Percentiles rank a stretch among this genome's conserved stretches.
These are phyloP conservation scores for Palythoa caribaeorum DNA, from an alignment of 92 coral and sea anemone species.

Conservation along the genomic window DNA sequence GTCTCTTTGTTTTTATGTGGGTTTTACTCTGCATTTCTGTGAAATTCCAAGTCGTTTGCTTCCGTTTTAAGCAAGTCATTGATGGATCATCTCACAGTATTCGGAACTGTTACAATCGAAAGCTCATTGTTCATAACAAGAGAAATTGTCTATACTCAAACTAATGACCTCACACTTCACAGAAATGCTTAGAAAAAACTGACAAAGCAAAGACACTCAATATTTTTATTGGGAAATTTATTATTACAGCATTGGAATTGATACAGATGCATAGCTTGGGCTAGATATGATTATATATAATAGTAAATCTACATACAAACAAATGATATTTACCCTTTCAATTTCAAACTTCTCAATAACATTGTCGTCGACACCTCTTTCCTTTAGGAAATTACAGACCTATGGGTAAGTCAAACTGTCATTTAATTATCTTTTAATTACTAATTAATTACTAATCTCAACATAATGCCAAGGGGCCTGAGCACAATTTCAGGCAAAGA, in stretches of 20 bases:
- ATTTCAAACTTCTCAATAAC: slow-evolving; percentile 6
- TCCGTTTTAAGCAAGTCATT: slow-evolving; percentile 14
- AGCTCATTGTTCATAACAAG: background rate
- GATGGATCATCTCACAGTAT: slow-evolving; percentile 8
- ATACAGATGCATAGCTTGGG: background rate
- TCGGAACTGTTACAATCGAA: background rate
- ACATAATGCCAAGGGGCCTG: background rate
- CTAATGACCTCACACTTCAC: background rate
- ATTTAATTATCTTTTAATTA: slow-evolving; percentile 9
- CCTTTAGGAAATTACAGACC: slow-evolving; percentile 39
- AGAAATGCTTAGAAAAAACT: background rate
- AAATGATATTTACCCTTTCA: background rate
- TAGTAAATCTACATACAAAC: background rate
- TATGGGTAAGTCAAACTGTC: slow-evolving; percentile 16
- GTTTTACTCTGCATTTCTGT: slow-evolving; percentile 17
- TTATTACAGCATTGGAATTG: background rate
- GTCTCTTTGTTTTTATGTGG: slow-evolving; percentile 23
- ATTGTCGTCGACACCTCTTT: slow-evolving; percentile 27
- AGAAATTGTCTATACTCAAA: background rate
- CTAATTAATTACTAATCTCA: slow-evolving; percentile 19
- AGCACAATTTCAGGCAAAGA: slow-evolving; percentile 12
- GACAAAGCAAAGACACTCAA: background rate
- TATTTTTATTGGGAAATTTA: background rate
- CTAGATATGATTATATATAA: background rate
- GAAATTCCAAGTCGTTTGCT: slow-evolving; percentile 19